Base-by-base conservation (phyloP, 2,888 invertebrate species). In the Lamproptera curius region DNA sequence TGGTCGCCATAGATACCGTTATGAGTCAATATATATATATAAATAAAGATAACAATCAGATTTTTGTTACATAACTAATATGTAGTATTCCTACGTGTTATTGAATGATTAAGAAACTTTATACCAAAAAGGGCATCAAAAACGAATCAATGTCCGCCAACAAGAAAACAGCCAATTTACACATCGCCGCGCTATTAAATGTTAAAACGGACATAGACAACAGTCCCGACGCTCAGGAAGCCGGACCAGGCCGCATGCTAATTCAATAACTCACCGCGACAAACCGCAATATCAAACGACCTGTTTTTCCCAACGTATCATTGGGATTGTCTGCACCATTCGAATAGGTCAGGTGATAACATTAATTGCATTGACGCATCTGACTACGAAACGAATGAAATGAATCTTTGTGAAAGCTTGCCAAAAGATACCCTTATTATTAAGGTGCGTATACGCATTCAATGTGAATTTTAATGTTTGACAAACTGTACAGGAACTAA, bases 281-380 rank as follows among this genome's bases (percentile, higher is more conserved):
- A 63, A 73, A 59, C 65, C 75, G 59, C 60, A 67, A 61, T 56
- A 69, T 65, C 62, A 39, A 61, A 71, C 67, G 64, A 59, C 54
- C 38, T 41, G 44, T 49, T 50, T 54, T 48, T 46, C 55, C 56
- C 58, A 51, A 55, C n/a, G 52, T 46, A 48, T 34, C 50, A 47
- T 42, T 54, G 52, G 54, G 33, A 59, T 57, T 53, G 55, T 50
- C 54, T 60, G n/a, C n/a, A 13, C 52, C 58, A 52, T 59, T 53
- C 48, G 53, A 50, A 56, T 46, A 48, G 53, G 70, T 52, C 59
- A 69, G 62, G 58, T 75, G 63, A 65, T 52, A 56, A 51, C 78
- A 84, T 69, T 77, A 69, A 81, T 85, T 86, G 81, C 85, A 63
- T 61, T 61, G 63, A 70, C 72, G 57, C 63, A 43, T 61, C 54